Evolutionary conservation across 2,113 vertebrate species (phyloP).

Genomic region (Ameiurus melas): DNA sequence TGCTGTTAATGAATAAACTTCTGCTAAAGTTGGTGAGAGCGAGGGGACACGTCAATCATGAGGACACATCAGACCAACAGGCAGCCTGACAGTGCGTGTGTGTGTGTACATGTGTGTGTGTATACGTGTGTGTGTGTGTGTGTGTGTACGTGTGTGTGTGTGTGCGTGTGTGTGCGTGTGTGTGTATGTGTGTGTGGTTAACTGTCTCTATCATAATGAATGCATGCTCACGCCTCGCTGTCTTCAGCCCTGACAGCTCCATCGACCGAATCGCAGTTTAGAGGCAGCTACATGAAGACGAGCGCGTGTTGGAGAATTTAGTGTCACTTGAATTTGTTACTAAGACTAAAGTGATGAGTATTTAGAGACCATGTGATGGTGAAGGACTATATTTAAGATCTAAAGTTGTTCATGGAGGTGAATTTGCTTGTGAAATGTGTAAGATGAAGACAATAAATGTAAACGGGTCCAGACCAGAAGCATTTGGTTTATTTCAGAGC

Average conservation of each 20-base stretch:
- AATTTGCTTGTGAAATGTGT: neutral
- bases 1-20: slow-evolving; percentile 19
- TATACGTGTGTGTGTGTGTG: slow-evolving; percentile 15
- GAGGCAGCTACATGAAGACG: slow-evolving; percentile 58
- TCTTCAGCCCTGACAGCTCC: slow-evolving; percentile 63
- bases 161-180: too few relatives aligned
- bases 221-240: slow-evolving; percentile 69
- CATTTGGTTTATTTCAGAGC: slow-evolving; percentile 43
- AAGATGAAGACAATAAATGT: neutral
- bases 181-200: slow-evolving; percentile 67
- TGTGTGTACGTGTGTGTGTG: too few relatives aligned
- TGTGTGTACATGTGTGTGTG: slow-evolving; percentile 34
- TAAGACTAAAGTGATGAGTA: neutral
- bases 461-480: neutral
- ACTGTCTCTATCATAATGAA: slow-evolving; percentile 74
- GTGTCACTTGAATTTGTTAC: slow-evolving; percentile 25
- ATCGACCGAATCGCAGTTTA: slow-evolving; percentile 75
- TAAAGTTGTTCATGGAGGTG: neutral
- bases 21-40: slow-evolving; percentile 22
- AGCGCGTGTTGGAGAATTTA: slow-evolving; percentile 39
- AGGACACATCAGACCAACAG: slow-evolving; percentile 42
- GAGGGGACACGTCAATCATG: slow-evolving; percentile 4
- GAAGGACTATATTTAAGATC: neutral
- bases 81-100: slow-evolving; percentile 53
- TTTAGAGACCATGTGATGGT: neutral